phyloP scores from a whole-genome alignment of 1,140 invertebrate species.

The Antheraea pernyi region DNA sequence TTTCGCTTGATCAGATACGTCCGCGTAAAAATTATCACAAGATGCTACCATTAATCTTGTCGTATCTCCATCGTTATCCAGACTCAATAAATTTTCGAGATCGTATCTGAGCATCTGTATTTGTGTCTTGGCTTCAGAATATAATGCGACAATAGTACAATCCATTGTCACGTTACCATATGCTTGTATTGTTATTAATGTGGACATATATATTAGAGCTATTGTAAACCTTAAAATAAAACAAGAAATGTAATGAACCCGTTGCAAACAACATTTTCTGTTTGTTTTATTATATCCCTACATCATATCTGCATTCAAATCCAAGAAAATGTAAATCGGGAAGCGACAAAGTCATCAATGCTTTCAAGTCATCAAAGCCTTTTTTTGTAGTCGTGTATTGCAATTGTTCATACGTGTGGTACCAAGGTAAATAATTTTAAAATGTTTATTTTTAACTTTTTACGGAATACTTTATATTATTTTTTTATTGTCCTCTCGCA shows the following conservation, averaged over 20 bases:
- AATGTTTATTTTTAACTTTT: no score
- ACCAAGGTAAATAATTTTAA: no score
- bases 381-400: no score
- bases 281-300: no score
- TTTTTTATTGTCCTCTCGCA: no score
- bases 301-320: no score
- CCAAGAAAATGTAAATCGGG: no score
- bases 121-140: conserved; percentile 49
- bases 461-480: no score
- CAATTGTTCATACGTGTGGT: no score
- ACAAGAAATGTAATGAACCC: neutral
- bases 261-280: neutral
- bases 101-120: conserved; percentile 50
- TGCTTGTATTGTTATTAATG: conserved; percentile 47
- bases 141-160: conserved; percentile 55
- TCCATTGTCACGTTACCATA: conserved; percentile 61
- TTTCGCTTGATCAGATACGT: conserved; percentile 13
- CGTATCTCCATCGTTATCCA: neutral
- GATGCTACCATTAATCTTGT: neutral
- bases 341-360: no score
- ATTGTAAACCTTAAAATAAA: conserved; percentile 49
- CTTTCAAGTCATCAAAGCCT: no score
- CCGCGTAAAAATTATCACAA: neutral
- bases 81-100: conserved; percentile 43
- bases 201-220: conserved; percentile 36